Conservation (phyloP, 2,797 vertebrate species). For the Chrysolophus pictus region DNA sequence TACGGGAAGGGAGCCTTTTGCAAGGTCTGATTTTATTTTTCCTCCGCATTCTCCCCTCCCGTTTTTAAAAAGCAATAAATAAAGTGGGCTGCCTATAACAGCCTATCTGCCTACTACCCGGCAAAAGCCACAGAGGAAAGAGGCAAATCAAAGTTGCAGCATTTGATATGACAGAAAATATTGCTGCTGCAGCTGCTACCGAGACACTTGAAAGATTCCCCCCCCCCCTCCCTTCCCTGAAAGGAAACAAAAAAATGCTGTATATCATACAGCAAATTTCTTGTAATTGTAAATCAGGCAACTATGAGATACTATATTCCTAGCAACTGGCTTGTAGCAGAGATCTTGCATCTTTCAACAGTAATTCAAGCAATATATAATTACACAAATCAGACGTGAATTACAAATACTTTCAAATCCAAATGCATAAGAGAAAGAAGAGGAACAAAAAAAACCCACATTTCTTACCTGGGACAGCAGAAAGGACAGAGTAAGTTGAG, state of each 20-base stretch:
- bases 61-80: neutral
- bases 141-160: conserved; percentile 81
- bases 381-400: conserved; percentile 63
- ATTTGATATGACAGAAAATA: conserved; percentile 73
- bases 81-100: conserved; percentile 34
- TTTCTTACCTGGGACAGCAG: conserved; percentile 94
- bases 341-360: conserved; percentile 57
- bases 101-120: conserved; percentile 9
- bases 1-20: neutral
- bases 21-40: conserved; percentile 35
- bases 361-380: conserved; percentile 48
- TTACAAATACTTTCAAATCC: conserved; percentile 51
- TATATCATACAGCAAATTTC: conserved; percentile 50
- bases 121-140: conserved; percentile 43
- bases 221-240: neutral
- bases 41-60: neutral
- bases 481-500: conserved; percentile 87
- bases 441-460: neutral
- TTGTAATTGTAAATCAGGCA: conserved; percentile 53
- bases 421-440: conserved; percentile 34
- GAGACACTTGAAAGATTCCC: conserved; percentile 62
- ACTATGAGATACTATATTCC: conserved; percentile 23
- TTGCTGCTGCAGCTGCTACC: conserved; percentile 60
- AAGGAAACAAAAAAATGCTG: conserved; percentile 46
- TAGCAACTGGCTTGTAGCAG: conserved; percentile 57